Percentiles rank a stretch among this genome's conserved stretches.
phyloP scores from a whole-genome alignment of 2,888 invertebrate genomes.

The Himalopsyche anomala region DNA sequence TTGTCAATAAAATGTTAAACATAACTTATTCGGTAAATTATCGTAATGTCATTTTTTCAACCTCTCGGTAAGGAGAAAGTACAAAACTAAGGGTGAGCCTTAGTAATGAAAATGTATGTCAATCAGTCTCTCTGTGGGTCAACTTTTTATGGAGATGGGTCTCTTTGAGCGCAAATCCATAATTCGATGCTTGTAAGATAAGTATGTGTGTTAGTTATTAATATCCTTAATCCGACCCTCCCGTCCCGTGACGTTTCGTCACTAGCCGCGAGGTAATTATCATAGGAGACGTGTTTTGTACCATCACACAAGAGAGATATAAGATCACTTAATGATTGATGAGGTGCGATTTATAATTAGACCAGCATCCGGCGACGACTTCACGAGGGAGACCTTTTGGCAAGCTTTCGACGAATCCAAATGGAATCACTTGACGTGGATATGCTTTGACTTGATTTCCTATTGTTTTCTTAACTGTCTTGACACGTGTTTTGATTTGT shows the following conservation, averaged over 20 bases:
- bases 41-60: too few relatives aligned
- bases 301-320: constrained; percentile 14
- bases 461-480: not conserved
- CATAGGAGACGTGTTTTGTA: constrained; percentile 20
- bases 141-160: too few relatives aligned
- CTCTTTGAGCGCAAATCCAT: too few relatives aligned
- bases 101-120: too few relatives aligned
- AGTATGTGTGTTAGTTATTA: too few relatives aligned
- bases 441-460: not conserved
- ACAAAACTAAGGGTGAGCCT: too few relatives aligned
- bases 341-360: constrained; percentile 74
- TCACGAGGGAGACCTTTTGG: constrained; percentile 23
- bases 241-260: not conserved
- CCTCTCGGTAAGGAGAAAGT: too few relatives aligned
- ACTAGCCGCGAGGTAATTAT: constrained; percentile 8
- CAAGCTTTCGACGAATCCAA: constrained; percentile 10
- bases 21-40: too few relatives aligned
- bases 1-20: too few relatives aligned
- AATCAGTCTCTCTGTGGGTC: too few relatives aligned
- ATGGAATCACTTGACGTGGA: not conserved
- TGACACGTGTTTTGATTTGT: constrained; percentile 9
- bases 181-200: too few relatives aligned
- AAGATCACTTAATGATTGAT: constrained; percentile 70
- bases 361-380: constrained; percentile 58
- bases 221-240: not conserved